Evolutionary conservation across 2,113 vertebrate species (phyloP), one percentile per base, ranked within the genome.

Genomic region (Acrocephalus arundinaceus): DNA sequence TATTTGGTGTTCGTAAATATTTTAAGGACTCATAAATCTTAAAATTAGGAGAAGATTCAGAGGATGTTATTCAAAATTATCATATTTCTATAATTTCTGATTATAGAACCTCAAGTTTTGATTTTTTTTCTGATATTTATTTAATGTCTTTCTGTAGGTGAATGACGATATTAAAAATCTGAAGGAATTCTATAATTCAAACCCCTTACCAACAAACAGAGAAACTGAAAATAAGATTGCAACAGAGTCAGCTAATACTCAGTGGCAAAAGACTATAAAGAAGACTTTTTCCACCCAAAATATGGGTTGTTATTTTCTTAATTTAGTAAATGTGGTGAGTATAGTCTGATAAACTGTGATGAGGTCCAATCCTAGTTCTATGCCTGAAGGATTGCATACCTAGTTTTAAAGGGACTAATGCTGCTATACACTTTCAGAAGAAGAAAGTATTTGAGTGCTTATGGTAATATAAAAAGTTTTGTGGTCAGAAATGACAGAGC

Each of bases 321-420:
- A 97, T 96, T 98, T 98, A 91, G 93, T 98, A 90, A 97, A 95
- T 89, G 97, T 97, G 98, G 98, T 99, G 72, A 98, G 84, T 81
- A 74, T n/a, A 76, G 62, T 59, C 37, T 77, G 18, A 51, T 63
- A 59, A 74, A 78, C 5, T 48, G 18, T 71, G 54, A 17, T 6
- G 10, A 71, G 9, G 10, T 39, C 45, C 86, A 43, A 10, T 91
- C 12, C 20, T 51, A 27, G 10, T 78, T 72, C 68, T 87, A 33
- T 84, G 13, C 7, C 19, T 65, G 54, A 46, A 28, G 23, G 11
- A 58, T 12, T 43, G 23, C 63, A 27, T 62, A 58, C 6, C 4
- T 76, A 19, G 6, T 43, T 87, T 91, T 85, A 63, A 77, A 63
- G 25, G 31, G 14, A 33, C 11, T 55, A 51, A 59, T 49, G 11